Evolutionary conservation across 92 coral and sea anemone species (phyloP).

Genomic region (Zoanthus gigantus): DNA sequence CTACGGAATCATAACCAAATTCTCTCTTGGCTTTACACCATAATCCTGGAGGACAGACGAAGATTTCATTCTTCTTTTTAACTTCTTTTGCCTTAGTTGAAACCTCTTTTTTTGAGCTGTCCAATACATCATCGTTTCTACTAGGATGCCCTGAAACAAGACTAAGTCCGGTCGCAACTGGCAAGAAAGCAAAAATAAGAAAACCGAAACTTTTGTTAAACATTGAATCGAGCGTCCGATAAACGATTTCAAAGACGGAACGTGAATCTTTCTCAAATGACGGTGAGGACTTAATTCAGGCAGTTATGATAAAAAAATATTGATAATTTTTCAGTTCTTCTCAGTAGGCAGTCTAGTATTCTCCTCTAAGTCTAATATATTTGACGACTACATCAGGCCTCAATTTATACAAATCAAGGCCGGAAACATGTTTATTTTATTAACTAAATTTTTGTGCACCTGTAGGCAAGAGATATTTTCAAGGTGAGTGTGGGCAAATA

Average conservation of each 20-base stretch:
- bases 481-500: background rate
- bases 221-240: background rate
- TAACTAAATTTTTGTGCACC: constrained; percentile 7
- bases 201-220: background rate
- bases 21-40: constrained; percentile 25
- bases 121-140: background rate
- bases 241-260: background rate
- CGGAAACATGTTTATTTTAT: constrained; percentile 51
- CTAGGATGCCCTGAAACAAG: background rate
- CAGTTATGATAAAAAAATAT: constrained; percentile 17
- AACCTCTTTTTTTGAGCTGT: background rate
- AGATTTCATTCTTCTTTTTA: background rate
- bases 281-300: background rate
- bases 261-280: background rate
- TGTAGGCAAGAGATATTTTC: background rate
- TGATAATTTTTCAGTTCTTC: background rate
- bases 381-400: constrained; percentile 17
- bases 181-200: constrained; percentile 9
- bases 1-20: constrained; percentile 3
- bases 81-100: background rate
- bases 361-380: background rate
- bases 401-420: constrained; percentile 33
- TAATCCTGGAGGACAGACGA: constrained; percentile 33
- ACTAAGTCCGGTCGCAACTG: background rate
- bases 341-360: constrained; percentile 24